These are phyloP conservation scores for Sebastes matsubarae DNA, from an alignment of 2,797 vertebrate species.

Conservation along the genomic window DNA sequence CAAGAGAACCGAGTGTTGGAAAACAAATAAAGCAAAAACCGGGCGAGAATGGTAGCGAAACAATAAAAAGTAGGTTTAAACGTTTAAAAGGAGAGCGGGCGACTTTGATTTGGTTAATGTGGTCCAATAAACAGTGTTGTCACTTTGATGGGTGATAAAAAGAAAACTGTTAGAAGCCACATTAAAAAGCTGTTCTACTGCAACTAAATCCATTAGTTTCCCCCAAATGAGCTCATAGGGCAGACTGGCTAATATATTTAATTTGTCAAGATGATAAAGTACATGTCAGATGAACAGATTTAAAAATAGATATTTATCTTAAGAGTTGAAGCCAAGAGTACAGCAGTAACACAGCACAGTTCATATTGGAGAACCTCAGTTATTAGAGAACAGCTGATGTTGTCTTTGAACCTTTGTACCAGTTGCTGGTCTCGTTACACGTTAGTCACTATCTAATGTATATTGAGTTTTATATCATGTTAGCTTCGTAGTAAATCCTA, in stretches of 20 bases:
- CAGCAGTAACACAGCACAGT: background rate
- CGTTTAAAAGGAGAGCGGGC: constrained; percentile 11
- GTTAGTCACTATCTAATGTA: background rate
- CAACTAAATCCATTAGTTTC: constrained; percentile 10
- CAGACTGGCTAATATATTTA: background rate
- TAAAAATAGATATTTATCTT: background rate
- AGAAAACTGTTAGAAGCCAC: constrained; percentile 21
- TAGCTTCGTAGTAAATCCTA: background rate
- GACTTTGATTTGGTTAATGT: constrained; percentile 52
- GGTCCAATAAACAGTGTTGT: constrained; percentile 44
- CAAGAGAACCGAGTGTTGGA: background rate
- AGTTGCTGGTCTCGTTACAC: background rate
- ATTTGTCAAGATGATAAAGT: background rate
- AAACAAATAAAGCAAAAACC: constrained; percentile 25
- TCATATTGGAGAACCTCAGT: background rate
- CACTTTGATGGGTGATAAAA: constrained; percentile 53
- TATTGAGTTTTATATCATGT: background rate
- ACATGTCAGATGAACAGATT: background rate
- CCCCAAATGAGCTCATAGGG: constrained; percentile 21
- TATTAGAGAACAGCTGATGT: background rate
- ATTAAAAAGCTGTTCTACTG: constrained; percentile 6
- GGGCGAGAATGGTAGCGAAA: background rate
- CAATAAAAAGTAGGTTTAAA: constrained; percentile 39
- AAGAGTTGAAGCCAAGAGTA: background rate
- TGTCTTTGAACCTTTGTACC: background rate